Percentiles rank a stretch among this genome's conserved stretches.
Evolutionary conservation across 2,113 vertebrate species (phyloP).

Genomic region (Isurus oxyrinchus): DNA sequence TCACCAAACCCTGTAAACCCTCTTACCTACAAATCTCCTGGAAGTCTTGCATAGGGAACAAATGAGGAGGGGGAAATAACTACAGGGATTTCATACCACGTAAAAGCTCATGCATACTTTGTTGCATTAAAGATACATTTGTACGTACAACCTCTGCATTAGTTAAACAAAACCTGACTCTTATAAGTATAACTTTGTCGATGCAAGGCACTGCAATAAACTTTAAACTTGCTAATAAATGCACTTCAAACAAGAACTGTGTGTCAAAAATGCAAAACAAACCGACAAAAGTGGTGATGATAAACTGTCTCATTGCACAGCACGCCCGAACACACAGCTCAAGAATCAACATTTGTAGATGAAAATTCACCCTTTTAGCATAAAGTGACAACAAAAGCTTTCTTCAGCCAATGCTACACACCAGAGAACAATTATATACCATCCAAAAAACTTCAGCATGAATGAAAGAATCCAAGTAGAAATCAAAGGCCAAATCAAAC

Average conservation of each 20-base stretch:
- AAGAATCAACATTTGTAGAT: background rate
- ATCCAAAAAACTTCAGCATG: background rate
- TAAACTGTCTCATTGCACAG: background rate
- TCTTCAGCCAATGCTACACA: background rate
- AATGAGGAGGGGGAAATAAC: background rate
- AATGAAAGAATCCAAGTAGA: constrained; percentile 15
- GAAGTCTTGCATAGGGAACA: background rate
- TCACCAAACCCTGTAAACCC: background rate
- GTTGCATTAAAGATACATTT: background rate
- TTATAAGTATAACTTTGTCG: background rate
- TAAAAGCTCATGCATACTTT: background rate
- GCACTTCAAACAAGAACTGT: background rate
- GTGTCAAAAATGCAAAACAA: background rate
- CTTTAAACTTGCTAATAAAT: background rate
- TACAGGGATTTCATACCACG: background rate
- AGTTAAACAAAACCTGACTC: background rate
- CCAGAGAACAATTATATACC: background rate
- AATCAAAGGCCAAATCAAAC: background rate
- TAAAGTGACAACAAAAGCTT: background rate
- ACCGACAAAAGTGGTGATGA: background rate
- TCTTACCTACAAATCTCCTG: background rate
- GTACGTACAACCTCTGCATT: background rate
- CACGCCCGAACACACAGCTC: background rate
- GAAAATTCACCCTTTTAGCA: background rate
- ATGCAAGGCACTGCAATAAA: background rate